These are phyloP conservation scores for Aleadryas rufinucha DNA, from an alignment of 2,113 vertebrate genomes.

Conservation along the genomic window DNA sequence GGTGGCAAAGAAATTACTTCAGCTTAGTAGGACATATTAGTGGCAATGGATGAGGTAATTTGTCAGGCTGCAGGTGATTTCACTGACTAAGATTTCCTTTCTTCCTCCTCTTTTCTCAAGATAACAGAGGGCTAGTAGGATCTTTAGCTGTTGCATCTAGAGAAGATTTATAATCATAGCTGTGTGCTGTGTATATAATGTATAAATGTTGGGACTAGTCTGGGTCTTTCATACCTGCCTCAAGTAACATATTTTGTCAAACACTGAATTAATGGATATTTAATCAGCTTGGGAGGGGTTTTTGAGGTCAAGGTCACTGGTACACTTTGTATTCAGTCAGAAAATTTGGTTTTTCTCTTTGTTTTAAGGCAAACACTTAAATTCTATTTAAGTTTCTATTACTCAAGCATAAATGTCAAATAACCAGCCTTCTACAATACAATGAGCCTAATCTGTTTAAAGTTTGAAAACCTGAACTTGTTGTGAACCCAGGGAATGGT, in stretches of 20 bases:
- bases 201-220: slow-evolving; percentile 20
- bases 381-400: neutral
- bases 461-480: neutral
- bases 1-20: slow-evolving; percentile 57
- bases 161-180: slow-evolving; percentile 51
- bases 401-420: neutral
- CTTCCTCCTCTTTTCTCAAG: neutral
- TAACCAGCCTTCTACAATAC: neutral
- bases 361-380: neutral
- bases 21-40: slow-evolving; percentile 7
- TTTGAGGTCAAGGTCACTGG: neutral
- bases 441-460: neutral
- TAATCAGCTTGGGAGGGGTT: neutral
- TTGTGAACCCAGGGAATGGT: neutral
- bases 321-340: neutral
- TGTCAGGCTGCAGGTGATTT: slow-evolving; percentile 29
- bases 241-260: slow-evolving; percentile 29
- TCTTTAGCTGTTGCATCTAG: neutral
- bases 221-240: slow-evolving; percentile 1
- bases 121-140: neutral
- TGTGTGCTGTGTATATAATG: slow-evolving; percentile 15
- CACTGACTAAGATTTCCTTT: slow-evolving; percentile 11
- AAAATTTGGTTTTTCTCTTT: neutral
- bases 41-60: slow-evolving; percentile 27
- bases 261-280: slow-evolving; percentile 19